Evolutionary conservation across 1,140 invertebrate species (phyloP).

Genomic region (Pygmarrhopalites habei): DNA sequence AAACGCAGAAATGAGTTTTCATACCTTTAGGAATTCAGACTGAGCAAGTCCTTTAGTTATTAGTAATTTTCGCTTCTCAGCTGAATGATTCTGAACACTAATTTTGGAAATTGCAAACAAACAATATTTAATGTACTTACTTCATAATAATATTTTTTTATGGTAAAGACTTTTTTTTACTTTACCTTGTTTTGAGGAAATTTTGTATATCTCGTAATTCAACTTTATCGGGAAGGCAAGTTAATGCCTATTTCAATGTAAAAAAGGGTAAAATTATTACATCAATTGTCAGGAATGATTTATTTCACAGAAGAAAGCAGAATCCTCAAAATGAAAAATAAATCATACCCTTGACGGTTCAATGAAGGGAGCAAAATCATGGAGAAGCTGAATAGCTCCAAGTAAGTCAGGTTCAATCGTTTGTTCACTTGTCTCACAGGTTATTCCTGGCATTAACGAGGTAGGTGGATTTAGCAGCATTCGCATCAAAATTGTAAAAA

Average conservation of each 20-base stretch:
- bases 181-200: constrained; percentile 70
- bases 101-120: too few species aligned
- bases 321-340: neutral
- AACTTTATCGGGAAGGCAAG: constrained; percentile 67
- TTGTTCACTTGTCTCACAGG: constrained; percentile 42
- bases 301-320: neutral
- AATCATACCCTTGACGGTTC: constrained; percentile 58
- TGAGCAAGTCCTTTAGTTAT: constrained; percentile 72
- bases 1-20: constrained; percentile 33
- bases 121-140: too few species aligned
- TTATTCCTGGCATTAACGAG: constrained; percentile 46
- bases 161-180: too few species aligned
- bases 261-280: too few species aligned
- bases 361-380: constrained; percentile 73
- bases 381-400: constrained; percentile 67
- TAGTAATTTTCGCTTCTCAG: constrained; percentile 62
- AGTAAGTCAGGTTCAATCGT: constrained; percentile 59
- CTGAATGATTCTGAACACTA: constrained; percentile 65
- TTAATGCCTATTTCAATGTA: constrained; percentile 63
- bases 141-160: too few species aligned
- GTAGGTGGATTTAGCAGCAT: constrained; percentile 53
- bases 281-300: too few species aligned
- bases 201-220: constrained; percentile 62
- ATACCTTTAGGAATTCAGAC: constrained; percentile 67
- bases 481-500: constrained; percentile 53